Percentiles rank a stretch among this genome's conserved stretches.
Evolutionary conservation across 2,888 invertebrate genomes (phyloP).

Genomic region (Mellilla xanthometata): DNA sequence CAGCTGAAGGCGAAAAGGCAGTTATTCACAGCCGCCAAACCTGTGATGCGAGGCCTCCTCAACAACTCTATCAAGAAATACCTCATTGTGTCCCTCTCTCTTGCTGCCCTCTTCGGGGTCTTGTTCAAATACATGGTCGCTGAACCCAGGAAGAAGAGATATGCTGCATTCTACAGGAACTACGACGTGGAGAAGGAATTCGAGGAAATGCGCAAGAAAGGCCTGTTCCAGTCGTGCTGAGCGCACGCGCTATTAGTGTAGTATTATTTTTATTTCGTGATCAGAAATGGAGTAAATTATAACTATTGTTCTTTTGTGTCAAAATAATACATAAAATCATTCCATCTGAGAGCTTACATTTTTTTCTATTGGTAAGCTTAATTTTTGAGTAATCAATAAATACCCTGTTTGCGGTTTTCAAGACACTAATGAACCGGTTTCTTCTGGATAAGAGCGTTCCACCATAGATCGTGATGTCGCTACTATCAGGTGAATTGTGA

Average conservation of each 20-base stretch:
- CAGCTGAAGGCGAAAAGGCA: conserved; percentile 57
- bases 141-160: conserved; percentile 83
- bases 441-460: too few species aligned
- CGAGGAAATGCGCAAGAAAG: conserved; percentile 85
- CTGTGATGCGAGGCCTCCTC: conserved; percentile 88
- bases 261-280: conserved; percentile 65
- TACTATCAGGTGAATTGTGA: too few species aligned
- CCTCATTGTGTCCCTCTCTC: conserved; percentile 75
- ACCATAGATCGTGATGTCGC: too few species aligned
- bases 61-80: conserved; percentile 85
- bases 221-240: conserved; percentile 85
- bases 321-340: too few species aligned
- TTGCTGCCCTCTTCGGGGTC: conserved; percentile 72
- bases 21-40: conserved; percentile 72
- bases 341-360: too few species aligned
- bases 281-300: conserved; percentile 56
- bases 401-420: too few species aligned
- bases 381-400: too few species aligned
- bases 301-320: too few species aligned
- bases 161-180: conserved; percentile 91
- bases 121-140: conserved; percentile 82
- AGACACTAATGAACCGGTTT: too few species aligned
- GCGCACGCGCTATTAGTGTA: conserved; percentile 51
- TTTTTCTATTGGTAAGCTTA: too few species aligned
- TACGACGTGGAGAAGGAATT: conserved; percentile 87